Conservation (phyloP, 2,797 vertebrate species). For the Halcyon chelicuti region DNA sequence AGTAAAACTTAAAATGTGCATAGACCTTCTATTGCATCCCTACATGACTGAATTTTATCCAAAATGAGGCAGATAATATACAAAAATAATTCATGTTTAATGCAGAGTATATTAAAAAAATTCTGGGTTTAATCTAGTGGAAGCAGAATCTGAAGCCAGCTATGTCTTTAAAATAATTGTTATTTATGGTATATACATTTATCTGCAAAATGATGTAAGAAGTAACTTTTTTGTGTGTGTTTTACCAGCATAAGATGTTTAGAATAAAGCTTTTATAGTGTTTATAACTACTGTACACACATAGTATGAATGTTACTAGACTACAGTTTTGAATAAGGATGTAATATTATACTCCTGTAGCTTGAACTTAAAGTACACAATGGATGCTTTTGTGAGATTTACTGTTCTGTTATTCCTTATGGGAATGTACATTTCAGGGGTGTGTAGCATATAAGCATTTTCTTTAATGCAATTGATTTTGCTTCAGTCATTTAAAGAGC, state of each 20-base stretch:
- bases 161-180: constrained; percentile 17
- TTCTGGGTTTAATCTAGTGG: not conserved
- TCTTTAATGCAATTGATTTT: constrained; percentile 41
- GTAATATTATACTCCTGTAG: constrained; percentile 53
- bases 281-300: constrained; percentile 58
- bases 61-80: not conserved
- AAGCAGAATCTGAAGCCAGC: not conserved
- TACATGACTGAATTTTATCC: not conserved
- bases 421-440: constrained; percentile 12
- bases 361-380: constrained; percentile 45
- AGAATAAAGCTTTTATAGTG: constrained; percentile 54
- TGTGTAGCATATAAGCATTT: not conserved
- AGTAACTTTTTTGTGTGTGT: constrained; percentile 12
- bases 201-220: constrained; percentile 36
- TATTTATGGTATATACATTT: constrained; percentile 28
- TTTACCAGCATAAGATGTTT: constrained; percentile 50
- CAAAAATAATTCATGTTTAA: not conserved
- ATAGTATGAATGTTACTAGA: constrained; percentile 33
- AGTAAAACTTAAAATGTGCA: accelerated
- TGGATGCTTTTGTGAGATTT: constrained; percentile 59
- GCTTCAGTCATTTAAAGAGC: constrained; percentile 44
- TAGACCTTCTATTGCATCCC: not conserved
- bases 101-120: not conserved
- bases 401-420: constrained; percentile 45
- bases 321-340: constrained; percentile 38